phyloP scores from a whole-genome alignment of 2,888 invertebrate genomes.

The Drosophila ezoana region DNA sequence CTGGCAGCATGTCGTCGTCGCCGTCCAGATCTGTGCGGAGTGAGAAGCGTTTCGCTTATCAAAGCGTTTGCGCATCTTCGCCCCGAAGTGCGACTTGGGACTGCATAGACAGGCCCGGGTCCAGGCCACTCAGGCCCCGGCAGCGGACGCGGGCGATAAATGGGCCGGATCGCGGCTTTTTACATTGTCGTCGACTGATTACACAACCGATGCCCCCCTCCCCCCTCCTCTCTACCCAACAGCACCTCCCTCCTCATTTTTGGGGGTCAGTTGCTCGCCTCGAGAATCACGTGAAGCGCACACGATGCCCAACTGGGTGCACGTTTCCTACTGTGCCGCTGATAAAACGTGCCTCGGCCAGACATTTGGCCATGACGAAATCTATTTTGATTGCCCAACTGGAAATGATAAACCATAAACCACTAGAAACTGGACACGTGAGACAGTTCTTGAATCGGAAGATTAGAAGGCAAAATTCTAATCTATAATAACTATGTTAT shows the following conservation, averaged over 20 bases:
- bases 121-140: conserved; percentile 16
- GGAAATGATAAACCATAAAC: conserved; percentile 19
- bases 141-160: background rate
- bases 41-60: conserved; percentile 28
- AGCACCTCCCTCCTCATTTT: background rate
- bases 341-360: conserved; percentile 39
- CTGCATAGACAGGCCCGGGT: conserved; percentile 40
- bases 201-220: too few relatives aligned
- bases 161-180: conserved; percentile 12
- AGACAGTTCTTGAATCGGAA: conserved; percentile 2
- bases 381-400: conserved; percentile 9
- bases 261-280: conserved; percentile 21
- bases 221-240: too few relatives aligned
- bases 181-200: conserved; percentile 17
- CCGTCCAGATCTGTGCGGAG: conserved; percentile 3
- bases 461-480: background rate
- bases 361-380: conserved; percentile 39
- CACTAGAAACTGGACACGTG: background rate
- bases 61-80: conserved; percentile 41
- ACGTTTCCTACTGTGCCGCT: conserved; percentile 7
- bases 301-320: conserved; percentile 40
- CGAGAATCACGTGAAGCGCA: conserved; percentile 51
- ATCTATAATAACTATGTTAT: too few relatives aligned
- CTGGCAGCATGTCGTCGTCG: background rate
- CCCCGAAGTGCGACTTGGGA: background rate